Evolutionary conservation across 2,797 vertebrate genomes (phyloP), one percentile per base, ranked within the genome.

Genomic region (Sciurus vulgaris): DNA sequence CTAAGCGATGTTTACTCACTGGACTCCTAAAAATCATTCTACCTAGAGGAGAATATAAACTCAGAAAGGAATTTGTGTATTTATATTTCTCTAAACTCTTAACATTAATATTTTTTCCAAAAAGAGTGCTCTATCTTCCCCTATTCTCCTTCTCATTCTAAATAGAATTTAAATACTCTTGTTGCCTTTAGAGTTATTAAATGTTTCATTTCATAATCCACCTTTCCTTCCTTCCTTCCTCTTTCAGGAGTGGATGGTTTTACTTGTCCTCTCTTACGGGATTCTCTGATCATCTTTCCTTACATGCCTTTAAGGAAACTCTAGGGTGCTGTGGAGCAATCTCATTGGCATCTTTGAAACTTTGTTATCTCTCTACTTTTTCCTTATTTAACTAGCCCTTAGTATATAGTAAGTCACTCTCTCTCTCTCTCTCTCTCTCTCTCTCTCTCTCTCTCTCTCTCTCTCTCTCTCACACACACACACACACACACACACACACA

Each of bases 81-180:
- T 67, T 65, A 6, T 1, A 1, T 33, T 65, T 77, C 30, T 72
- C 47, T 92, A 28, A 54, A 49, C 14, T 79, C 49, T 95, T 90
- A 76, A 47, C 0, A 2, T 78, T 73, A 35, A 12, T 69, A 41
- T 44, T 82, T 85, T 89, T n/a, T 51, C 67, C 18, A 54, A 41
- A 49, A 74, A 28, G 30, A 69, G 14, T 73, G 6, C 0, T 79
- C 20, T 86, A 1, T n/a, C 56, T 47, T 79, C 73, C 94, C 28
- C 47, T 86, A 20, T 89, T 92, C 61, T 8, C 61, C 65, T 77
- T 92, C 70, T 89, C 82, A 49, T 2, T 90, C 51, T 30, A 81
- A 73, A 86, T 24, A 83, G 17, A 77, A 86, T 89, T 28, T 63
- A 61, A 91, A 38, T 63, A 14, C 63, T 38, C 83, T 44, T 56